Base-by-base conservation (phyloP, 2,113 vertebrate genomes). In the Trematocara variabile region DNA sequence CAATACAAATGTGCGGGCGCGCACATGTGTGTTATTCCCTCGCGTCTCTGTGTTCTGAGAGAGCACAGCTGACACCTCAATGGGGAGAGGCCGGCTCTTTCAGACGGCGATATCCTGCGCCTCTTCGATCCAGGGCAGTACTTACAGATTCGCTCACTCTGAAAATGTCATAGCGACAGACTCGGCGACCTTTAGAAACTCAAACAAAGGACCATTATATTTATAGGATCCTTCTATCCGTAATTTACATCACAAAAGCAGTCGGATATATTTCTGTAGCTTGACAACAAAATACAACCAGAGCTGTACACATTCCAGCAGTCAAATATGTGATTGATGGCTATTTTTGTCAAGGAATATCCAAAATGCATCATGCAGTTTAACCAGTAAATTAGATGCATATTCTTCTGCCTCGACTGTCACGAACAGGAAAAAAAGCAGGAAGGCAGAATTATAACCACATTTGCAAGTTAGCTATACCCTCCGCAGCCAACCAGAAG, bases 31-130 rank as follows among this genome's bases (percentile, higher is more conserved):
- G 84, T 81, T 85, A 86, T 84, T 82, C 88, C 68, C 70, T 46
- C 16, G 84, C 8, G 63, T 65, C 44, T 85, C 54, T 6, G 63
- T 78, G 77, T 77, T 91, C 85, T 84, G 41, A 86, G 90, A 86
- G 80, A 60, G 81, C 90, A 52, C 91, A 92, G 86, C 91, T 91
- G 94, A 92, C 88, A 87, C 79, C 86, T 91, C 84, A 89, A 89
- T 73, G 46, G 85, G 80, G 54, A 80, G 75, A 91, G 52, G 81
- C 63, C 44, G 34, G 48, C 70, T 88, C 82, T 94, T 91, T 93
- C 79, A 90, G 84, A 84, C 52, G 39, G 63, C 73, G 88, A 91
- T 79, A 91, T 91, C 88, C 87, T 77, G 85, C 63, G 77, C 41
- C 81, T 54, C 14, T 82, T 88, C 68, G 10, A 53, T 89, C 58